Conservation (phyloP, 2,888 invertebrate species). For the Troglohyphantes excavatus region DNA sequence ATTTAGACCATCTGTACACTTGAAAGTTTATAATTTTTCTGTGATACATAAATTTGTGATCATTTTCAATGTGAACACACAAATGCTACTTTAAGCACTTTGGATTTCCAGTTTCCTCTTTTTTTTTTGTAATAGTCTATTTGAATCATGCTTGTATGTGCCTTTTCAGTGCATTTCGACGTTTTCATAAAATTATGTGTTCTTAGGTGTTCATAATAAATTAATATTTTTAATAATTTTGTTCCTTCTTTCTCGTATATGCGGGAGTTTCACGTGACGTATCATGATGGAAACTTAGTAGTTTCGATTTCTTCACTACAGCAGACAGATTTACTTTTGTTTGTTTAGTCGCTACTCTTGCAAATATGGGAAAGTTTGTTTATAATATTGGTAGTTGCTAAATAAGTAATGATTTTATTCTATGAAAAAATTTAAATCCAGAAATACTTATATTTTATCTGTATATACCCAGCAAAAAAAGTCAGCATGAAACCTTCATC, state of each 20-base stretch:
- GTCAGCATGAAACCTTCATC: too few species aligned
- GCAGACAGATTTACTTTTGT: too few species aligned
- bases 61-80: neutral
- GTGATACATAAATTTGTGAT: slow-evolving; percentile 20
- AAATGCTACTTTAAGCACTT: neutral
- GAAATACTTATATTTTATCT: too few species aligned
- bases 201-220: slow-evolving; percentile 53
- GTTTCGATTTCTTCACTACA: too few species aligned
- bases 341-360: too few species aligned
- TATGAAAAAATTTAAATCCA: too few species aligned
- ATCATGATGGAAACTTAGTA: too few species aligned
- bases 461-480: too few species aligned
- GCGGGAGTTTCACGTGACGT: too few species aligned
- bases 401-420: too few species aligned
- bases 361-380: too few species aligned
- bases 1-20: neutral
- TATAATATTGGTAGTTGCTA: too few species aligned
- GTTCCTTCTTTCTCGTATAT: neutral
- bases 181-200: slow-evolving; percentile 42
- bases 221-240: slow-evolving; percentile 37
- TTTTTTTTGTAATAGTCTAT: neutral
- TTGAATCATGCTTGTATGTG: slow-evolving; percentile 49
- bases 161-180: slow-evolving; percentile 53
- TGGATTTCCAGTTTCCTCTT: neutral
- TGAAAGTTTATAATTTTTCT: slow-evolving; percentile 38